Percentiles rank a stretch among this genome's conserved stretches.
These are phyloP conservation scores for Tetramorium alpestre DNA, from an alignment of 1,140 invertebrate genomes.

Conservation along the genomic window DNA sequence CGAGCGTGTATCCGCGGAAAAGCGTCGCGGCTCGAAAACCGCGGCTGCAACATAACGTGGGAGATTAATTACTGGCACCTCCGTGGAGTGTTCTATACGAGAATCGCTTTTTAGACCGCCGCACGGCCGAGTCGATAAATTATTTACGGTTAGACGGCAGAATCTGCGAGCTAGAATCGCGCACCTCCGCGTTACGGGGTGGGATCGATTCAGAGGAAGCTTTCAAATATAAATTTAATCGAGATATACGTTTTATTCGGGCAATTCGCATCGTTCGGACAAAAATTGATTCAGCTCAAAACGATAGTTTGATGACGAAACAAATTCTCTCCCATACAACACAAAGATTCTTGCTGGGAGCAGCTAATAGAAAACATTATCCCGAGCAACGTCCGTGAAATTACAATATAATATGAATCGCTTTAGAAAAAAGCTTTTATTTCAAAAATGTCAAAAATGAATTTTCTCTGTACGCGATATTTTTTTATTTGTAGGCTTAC, in stretches of 20 bases:
- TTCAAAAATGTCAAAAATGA: slow-evolving; percentile 6
- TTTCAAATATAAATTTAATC: slow-evolving; percentile 60
- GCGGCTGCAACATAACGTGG: slow-evolving; percentile 10
- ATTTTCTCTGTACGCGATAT: slow-evolving; percentile 9
- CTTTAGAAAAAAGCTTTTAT: slow-evolving; percentile 10
- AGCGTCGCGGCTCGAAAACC: slow-evolving; percentile 19
- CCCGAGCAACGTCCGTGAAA: slow-evolving; percentile 25
- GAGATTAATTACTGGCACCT: slow-evolving; percentile 62
- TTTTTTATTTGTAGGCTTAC: neutral
- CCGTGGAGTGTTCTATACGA: neutral
- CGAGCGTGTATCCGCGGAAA: neutral
- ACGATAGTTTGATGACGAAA: slow-evolving; percentile 43
- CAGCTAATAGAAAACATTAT: slow-evolving; percentile 42
- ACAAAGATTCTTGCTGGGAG: neutral
- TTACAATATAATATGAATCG: slow-evolving; percentile 26
- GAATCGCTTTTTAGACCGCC: slow-evolving; percentile 33
- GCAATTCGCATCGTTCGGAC: slow-evolving; percentile 16
- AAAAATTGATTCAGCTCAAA: slow-evolving; percentile 39
- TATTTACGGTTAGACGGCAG: slow-evolving; percentile 46
- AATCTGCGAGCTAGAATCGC: slow-evolving; percentile 10
- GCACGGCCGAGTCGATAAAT: slow-evolving; percentile 31
- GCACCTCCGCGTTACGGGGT: neutral
- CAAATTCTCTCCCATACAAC: slow-evolving; percentile 9
- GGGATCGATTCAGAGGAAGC: slow-evolving; percentile 32
- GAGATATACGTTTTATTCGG: slow-evolving; percentile 30